Conservation (phyloP, 2,113 vertebrate species). For the Andinoacara biseriatus region DNA sequence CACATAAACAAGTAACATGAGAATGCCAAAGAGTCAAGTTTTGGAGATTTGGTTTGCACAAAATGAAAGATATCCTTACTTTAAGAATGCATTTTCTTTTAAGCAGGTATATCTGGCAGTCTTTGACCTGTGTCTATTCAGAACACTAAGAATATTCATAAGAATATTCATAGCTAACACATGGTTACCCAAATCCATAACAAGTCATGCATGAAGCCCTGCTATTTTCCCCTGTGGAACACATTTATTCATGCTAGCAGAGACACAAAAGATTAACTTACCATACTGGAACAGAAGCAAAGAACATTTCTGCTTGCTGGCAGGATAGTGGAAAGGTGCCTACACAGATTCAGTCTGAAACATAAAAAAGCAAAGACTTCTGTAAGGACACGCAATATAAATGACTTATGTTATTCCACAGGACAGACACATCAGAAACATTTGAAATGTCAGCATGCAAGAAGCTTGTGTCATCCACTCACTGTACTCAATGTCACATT, state of each 20-base stretch:
- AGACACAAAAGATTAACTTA: constrained; percentile 59
- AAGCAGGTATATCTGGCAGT: constrained; percentile 8
- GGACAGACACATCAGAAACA: constrained; percentile 22
- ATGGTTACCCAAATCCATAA: constrained; percentile 32
- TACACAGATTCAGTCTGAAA: constrained; percentile 64
- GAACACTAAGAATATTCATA: constrained; percentile 20
- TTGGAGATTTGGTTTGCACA: background rate
- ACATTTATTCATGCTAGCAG: constrained; percentile 39
- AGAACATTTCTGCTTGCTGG: constrained; percentile 43
- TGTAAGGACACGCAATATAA: constrained; percentile 30
- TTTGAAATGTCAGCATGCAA: constrained; percentile 24
- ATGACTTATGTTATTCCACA: constrained; percentile 34
- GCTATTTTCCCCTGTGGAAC: constrained; percentile 29
- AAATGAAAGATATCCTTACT: background rate
- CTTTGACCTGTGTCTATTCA: constrained; percentile 34
- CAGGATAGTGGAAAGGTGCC: constrained; percentile 30
- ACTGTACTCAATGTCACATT: constrained; percentile 10
- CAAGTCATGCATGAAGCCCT: constrained; percentile 38
- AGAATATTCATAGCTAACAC: constrained; percentile 37
- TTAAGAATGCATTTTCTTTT: background rate
- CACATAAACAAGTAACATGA: background rate
- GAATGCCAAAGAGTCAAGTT: background rate
- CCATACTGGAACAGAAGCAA: constrained; percentile 45
- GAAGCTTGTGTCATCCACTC: constrained; percentile 29
- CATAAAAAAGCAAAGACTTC: constrained; percentile 36